Conservation (phyloP, 2,797 vertebrate genomes). For the Parotocinclus haroldoi region DNA sequence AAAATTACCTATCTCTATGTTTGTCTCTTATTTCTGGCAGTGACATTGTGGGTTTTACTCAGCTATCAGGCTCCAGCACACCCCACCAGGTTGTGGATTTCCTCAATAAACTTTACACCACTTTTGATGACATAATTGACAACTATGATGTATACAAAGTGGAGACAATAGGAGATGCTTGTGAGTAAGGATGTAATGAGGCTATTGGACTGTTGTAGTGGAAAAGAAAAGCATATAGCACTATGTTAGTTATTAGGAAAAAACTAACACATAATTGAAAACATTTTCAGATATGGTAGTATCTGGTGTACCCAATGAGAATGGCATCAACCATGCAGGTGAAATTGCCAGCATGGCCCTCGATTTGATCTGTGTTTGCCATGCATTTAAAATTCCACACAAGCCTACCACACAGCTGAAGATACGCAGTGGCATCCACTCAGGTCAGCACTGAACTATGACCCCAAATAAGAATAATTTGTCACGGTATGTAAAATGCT, state of each 20-base stretch:
- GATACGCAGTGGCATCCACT: slow-evolving; percentile 74
- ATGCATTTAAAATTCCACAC: slow-evolving; percentile 76
- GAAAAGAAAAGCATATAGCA: no score
- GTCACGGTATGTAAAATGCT: no score
- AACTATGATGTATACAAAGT: slow-evolving; percentile 79
- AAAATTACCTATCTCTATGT: background rate
- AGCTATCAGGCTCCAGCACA: slow-evolving; percentile 74
- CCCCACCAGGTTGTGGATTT: slow-evolving; percentile 77
- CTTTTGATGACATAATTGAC: slow-evolving; percentile 78
- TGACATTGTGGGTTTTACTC: slow-evolving; percentile 77
- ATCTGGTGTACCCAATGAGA: slow-evolving; percentile 75
- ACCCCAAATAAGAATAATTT: no score
- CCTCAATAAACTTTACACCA: slow-evolving; percentile 78
- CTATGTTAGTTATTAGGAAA: no score
- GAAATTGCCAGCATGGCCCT: slow-evolving; percentile 79
- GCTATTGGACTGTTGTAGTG: no score
- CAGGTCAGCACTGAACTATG: slow-evolving; percentile 55
- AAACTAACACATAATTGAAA: background rate
- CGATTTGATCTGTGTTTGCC: slow-evolving; percentile 69
- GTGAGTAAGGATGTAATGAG: slow-evolving; percentile 56
- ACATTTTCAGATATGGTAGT: slow-evolving; percentile 75
- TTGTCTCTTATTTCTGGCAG: slow-evolving; percentile 45
- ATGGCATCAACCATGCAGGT: slow-evolving; percentile 72
- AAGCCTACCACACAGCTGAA: slow-evolving; percentile 73
- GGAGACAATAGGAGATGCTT: slow-evolving; percentile 77